Conservation (phyloP, 1,140 invertebrate species). For the Batillaria attramentaria region DNA sequence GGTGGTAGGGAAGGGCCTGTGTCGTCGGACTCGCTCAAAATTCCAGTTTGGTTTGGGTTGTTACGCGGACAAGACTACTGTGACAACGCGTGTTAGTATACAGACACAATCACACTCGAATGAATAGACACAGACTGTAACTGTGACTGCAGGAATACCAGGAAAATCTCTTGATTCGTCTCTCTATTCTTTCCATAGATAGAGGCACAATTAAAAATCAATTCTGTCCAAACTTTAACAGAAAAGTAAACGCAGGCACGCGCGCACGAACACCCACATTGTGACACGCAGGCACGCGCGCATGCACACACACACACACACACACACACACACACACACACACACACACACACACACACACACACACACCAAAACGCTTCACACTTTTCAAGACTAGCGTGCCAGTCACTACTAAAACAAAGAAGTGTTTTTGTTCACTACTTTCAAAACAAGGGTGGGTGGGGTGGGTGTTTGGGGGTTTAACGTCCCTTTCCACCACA, state of each 20-base stretch:
- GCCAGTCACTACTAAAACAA: not conserved
- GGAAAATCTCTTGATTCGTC: not conserved
- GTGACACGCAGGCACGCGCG: not conserved
- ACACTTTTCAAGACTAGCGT: not conserved
- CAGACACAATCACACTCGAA: not conserved
- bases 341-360: not conserved
- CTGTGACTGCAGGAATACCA: not conserved
- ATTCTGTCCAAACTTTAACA: not conserved
- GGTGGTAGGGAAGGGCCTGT: too few species aligned
- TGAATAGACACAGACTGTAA: too few species aligned
- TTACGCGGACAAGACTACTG: too few species aligned
- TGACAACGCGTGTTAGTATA: not conserved
- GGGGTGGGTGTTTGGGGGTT: too few species aligned
- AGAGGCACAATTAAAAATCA: too few species aligned
- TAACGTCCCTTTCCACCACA: not conserved
- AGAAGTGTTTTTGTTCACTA: too few species aligned
- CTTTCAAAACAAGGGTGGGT: too few species aligned
- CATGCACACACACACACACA: not conserved
- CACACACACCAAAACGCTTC: not conserved
- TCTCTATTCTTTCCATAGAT: not conserved
- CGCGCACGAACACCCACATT: not conserved
- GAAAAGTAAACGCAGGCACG: not conserved
- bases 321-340: conserved; percentile 7
- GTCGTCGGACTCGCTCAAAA: too few species aligned
- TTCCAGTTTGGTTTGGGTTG: too few species aligned